Conservation (phyloP, 2,797 vertebrate species). For the Cirrhinus molitorella region DNA sequence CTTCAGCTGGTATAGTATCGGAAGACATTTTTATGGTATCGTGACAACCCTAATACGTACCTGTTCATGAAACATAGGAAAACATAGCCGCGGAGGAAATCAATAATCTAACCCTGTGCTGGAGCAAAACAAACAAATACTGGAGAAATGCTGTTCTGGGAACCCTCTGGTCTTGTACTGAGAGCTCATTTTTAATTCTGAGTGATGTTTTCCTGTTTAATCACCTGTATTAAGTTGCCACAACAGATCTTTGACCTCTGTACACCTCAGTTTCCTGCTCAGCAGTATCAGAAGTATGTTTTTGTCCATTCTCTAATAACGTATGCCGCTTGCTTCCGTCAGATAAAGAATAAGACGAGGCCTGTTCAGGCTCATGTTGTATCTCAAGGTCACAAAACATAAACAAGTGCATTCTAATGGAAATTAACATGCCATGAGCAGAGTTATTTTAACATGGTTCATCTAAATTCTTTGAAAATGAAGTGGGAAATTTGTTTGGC, state of each 20-base stretch:
- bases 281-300: background rate
- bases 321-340: background rate
- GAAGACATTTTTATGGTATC: too few relatives aligned
- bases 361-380: background rate
- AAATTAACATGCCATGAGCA: background rate
- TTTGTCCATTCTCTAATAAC: background rate
- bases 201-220: background rate
- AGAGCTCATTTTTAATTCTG: conserved; percentile 8
- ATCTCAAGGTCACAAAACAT: background rate
- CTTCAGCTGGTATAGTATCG: too few relatives aligned
- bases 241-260: conserved; percentile 4
- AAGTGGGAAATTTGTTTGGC: background rate
- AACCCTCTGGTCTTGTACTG: background rate
- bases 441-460: background rate
- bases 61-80: background rate
- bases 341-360: background rate
- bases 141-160: background rate
- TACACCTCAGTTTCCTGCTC: background rate
- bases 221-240: background rate
- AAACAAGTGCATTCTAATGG: background rate
- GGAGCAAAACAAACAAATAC: background rate
- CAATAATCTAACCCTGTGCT: background rate
- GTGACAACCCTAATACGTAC: too few relatives aligned
- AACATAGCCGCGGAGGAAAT: background rate
- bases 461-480: background rate